Conservation (phyloP, 2,797 vertebrate species). For the Tapirus indicus region DNA sequence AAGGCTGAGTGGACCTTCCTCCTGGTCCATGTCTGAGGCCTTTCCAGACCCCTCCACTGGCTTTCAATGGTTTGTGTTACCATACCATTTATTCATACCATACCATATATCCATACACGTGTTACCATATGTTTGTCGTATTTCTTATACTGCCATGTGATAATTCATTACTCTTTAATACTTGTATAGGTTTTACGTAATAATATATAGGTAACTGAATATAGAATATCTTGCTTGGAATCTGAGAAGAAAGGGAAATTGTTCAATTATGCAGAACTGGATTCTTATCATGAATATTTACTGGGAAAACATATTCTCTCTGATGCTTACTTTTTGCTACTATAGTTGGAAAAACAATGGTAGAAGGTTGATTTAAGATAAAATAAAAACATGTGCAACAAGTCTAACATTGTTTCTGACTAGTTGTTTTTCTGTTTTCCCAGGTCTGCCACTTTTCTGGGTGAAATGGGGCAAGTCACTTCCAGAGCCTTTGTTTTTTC, state of each 20-base stretch:
- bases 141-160: background rate
- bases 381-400: rapidly evolving
- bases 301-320: background rate
- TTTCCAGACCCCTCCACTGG: background rate
- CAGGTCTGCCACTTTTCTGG: background rate
- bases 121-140: background rate
- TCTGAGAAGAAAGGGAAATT: background rate
- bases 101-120: too few species aligned
- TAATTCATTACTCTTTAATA: background rate
- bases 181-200: background rate
- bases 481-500: background rate
- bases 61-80: background rate
- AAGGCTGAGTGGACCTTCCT: too few species aligned
- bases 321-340: background rate
- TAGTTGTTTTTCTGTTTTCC: background rate
- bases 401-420: background rate
- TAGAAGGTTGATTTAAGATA: background rate
- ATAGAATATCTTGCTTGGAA: background rate
- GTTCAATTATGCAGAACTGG: background rate
- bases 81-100: background rate
- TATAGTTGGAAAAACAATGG: background rate
- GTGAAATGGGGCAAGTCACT: background rate
- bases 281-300: slow-evolving; percentile 20
- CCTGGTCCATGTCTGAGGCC: rapidly evolving
- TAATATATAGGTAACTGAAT: background rate